Conservation (phyloP, 2,888 invertebrate species). For the Pasiphila rectangulata region DNA sequence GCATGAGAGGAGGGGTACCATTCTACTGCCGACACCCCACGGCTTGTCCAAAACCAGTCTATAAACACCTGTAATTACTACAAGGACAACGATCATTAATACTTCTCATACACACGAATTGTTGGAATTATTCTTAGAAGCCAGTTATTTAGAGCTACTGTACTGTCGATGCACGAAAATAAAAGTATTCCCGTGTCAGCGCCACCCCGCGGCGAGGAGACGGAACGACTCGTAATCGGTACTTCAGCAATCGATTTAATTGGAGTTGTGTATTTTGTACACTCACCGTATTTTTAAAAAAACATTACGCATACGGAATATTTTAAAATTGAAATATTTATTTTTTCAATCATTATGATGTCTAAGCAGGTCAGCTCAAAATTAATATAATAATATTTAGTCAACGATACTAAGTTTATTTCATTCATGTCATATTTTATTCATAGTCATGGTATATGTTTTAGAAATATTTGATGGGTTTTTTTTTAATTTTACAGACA, state of each 20-base stretch:
- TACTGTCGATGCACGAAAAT: slow-evolving; percentile 36
- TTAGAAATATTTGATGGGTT: too few species aligned
- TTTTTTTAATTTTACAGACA: too few species aligned
- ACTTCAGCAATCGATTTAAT: slow-evolving; percentile 76
- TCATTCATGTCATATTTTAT: too few species aligned
- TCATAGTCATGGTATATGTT: too few species aligned
- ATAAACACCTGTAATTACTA: slow-evolving; percentile 20
- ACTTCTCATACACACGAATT: slow-evolving; percentile 20
- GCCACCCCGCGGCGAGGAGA: slow-evolving; percentile 56
- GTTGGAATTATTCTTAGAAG: slow-evolving; percentile 19
- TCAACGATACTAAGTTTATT: too few species aligned
- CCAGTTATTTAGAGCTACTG: slow-evolving; percentile 60
- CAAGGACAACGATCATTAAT: slow-evolving; percentile 16
- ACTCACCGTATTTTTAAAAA: slow-evolving; percentile 39
- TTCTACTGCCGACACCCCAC: too few species aligned
- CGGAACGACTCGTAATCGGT: slow-evolving; percentile 70
- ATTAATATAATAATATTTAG: too few species aligned
- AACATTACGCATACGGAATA: too few species aligned
- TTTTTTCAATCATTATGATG: too few species aligned
- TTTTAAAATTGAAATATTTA: too few species aligned
- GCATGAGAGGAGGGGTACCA: too few species aligned
- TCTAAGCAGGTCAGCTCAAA: too few species aligned
- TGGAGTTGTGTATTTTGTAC: slow-evolving; percentile 61
- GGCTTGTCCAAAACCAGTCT: background rate
- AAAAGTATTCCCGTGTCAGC: slow-evolving; percentile 25